A percentile compares a stretch with the other conserved stretches of the same genome.
These are phyloP conservation scores for Blomia tropicalis DNA, from an alignment of 2,888 invertebrate genomes.

Conservation along the genomic window DNA sequence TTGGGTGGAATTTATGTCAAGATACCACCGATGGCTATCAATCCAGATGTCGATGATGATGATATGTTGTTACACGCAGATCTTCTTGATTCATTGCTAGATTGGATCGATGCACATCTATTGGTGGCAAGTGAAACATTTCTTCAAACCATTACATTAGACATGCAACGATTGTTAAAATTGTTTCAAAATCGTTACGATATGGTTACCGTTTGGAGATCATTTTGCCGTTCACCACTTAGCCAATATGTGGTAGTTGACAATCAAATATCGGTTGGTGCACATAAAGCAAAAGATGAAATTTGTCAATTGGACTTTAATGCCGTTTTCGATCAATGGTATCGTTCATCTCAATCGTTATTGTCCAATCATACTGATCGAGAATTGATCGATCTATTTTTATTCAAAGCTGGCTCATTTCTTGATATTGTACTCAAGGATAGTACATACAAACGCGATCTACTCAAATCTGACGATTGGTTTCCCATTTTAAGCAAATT, in stretches of 20 bases:
- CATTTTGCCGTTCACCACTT: slow-evolving; percentile 9
- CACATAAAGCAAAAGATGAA: slow-evolving; percentile 13
- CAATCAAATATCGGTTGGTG: neutral
- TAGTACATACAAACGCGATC: neutral
- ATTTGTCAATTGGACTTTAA: slow-evolving; percentile 5
- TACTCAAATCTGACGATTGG: slow-evolving; percentile 9
- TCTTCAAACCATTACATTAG: slow-evolving; percentile 6
- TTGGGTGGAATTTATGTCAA: slow-evolving; percentile 4
- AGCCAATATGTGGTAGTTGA: slow-evolving; percentile 14
- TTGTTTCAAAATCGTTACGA: neutral
- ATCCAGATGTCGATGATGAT: slow-evolving; percentile 3
- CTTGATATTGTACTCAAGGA: neutral
- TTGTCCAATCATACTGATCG: neutral
- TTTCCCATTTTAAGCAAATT: slow-evolving; percentile 9
- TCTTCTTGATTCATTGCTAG: slow-evolving; percentile 9
- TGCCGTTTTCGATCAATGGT: slow-evolving; percentile 9
- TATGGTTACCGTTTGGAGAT: neutral
- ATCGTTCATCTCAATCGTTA: neutral
- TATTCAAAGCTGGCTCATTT: neutral
- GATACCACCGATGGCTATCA: neutral
- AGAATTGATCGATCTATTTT: neutral
- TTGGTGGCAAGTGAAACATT: neutral
- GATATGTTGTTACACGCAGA: neutral
- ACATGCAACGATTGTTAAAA: neutral
- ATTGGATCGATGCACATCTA: slow-evolving; percentile 9